Conservation (phyloP, 1,140 invertebrate species). For the Stegodyphus mimosarum region DNA sequence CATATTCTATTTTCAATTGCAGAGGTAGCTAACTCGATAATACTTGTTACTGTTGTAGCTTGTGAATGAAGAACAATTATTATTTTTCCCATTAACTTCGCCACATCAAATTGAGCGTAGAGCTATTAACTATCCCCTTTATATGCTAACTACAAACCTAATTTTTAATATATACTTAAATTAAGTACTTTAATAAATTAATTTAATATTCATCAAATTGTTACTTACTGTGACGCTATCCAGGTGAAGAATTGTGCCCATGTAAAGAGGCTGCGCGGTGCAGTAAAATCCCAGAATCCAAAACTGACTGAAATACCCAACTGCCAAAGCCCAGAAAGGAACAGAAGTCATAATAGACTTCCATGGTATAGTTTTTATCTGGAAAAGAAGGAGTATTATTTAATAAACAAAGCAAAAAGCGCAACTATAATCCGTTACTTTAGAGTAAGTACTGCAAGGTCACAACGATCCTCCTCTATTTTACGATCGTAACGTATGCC, state of each 20-base stretch:
- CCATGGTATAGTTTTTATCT: conserved; percentile 8
- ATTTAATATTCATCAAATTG: no score
- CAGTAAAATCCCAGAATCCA: conserved; percentile 15
- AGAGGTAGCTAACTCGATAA: no score
- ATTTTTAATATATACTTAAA: neutral
- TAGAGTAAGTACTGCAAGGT: neutral
- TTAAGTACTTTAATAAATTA: neutral
- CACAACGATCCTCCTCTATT: neutral
- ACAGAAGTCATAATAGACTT: conserved; percentile 6
- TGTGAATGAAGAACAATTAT: no score
- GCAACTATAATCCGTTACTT: neutral
- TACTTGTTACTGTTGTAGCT: no score
- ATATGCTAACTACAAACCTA: no score
- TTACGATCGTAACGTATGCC: neutral
- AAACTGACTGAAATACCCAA: conserved; percentile 10
- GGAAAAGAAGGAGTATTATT: neutral
- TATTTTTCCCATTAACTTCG: no score
- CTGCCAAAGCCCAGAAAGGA: conserved; percentile 7
- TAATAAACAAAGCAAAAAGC: neutral
- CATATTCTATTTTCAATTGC: no score
- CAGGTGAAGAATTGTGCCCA: conserved; percentile 7
- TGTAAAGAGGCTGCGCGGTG: neutral
- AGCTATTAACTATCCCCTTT: no score
- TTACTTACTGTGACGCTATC: conserved; percentile 5
- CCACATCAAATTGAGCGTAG: no score